Base-by-base conservation (phyloP, 2,888 invertebrate species). In the Diabrotica balteata region DNA sequence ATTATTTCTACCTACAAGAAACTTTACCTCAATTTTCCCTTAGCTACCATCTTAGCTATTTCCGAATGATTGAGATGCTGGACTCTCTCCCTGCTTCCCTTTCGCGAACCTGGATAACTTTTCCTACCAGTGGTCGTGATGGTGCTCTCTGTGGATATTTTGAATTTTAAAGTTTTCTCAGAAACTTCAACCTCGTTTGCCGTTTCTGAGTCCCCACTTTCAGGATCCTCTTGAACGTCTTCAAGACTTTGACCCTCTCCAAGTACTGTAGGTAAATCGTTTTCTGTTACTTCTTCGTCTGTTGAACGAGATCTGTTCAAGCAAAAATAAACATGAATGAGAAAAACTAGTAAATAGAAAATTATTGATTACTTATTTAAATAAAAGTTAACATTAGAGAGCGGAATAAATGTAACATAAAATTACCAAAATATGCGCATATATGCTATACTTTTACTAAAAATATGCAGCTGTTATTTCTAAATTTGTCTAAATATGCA, bases 181-280 rank as follows among this genome's bases (percentile, higher is more conserved):
- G 91, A 91, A 70, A 91, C 89, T 81, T 91, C 91, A 54, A 90
- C 91, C 81, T 91, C 91, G 43, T 90, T 91, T 57, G 90, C 91
- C 0, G 90, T 90, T 78, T 90, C 91, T 6, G 89, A 87, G 67
- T 79, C 79, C 9, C 88, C 89, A 75, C 88, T 88, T 77, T 88
- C 88, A 59, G 86, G 85, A 75, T 87, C 88, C 75, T 88, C 88
- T 10, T 85, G 85, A 53, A 88, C 82, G 78, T 88, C 87, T 70
- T 87, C 87, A 59, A 88, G 75, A 62, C 80, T 81, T 70, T 80
- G 80, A 5, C 80, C 82, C 47, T 83, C 83, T 8, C 73, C 74
- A 66, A 64, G 72, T 63, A 51, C 73, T 69, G 63, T 54, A 60
- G 86, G 85, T 11, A 67, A 58, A 50, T 79, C 79, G 32, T 70